phyloP scores from a whole-genome alignment of 64 coral and sea anemone genomes.

The Platygyra sinensis region DNA sequence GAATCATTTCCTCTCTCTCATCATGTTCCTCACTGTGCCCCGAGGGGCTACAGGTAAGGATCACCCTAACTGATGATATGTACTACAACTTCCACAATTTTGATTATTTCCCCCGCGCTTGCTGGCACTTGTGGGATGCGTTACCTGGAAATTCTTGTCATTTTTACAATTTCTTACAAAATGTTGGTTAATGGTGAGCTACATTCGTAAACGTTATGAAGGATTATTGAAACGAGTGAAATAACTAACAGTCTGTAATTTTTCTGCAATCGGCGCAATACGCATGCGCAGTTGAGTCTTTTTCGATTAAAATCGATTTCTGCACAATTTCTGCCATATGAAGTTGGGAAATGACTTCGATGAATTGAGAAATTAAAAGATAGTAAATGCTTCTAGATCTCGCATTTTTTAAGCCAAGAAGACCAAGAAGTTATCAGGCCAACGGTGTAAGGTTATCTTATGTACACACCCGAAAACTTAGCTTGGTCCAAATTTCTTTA shows the following conservation, averaged over 20 bases:
- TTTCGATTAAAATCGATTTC: neutral
- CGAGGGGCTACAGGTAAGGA: constrained; percentile 86
- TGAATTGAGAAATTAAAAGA: no score
- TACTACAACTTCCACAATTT: accelerated
- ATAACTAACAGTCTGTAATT: neutral
- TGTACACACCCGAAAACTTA: no score
- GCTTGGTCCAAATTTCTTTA: no score
- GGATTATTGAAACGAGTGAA: neutral
- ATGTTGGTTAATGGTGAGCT: neutral
- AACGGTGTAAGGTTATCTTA: no score
- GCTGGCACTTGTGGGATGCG: neutral
- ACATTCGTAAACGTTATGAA: neutral
- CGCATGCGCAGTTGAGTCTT: neutral
- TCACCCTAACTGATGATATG: constrained; percentile 84
- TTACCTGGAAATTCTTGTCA: neutral
- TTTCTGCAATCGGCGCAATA: neutral
- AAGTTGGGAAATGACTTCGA: neutral
- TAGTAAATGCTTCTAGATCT: no score
- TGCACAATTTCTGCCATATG: neutral
- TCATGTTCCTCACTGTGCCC: constrained; percentile 90
- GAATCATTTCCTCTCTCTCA: constrained; percentile 77
- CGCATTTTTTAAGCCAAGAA: no score
- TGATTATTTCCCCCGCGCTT: neutral
- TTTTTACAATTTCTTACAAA: neutral
- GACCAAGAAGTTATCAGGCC: no score